Percentiles rank a stretch among this genome's conserved stretches.
phyloP scores from a whole-genome alignment of 2,888 invertebrate species.

The Morinoia aosen region DNA sequence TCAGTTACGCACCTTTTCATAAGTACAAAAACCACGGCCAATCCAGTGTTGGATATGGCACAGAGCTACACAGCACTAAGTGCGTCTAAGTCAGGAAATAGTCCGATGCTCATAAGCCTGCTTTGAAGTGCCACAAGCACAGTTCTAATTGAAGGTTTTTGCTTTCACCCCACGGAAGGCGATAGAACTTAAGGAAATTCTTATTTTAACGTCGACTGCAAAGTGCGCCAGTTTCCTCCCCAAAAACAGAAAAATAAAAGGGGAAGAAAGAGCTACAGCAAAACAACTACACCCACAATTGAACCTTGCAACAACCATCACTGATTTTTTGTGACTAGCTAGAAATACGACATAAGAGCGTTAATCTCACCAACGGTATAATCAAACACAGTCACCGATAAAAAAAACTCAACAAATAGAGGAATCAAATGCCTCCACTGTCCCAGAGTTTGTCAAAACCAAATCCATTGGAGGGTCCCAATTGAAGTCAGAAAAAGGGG shows the following conservation, averaged over 20 bases:
- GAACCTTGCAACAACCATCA: not conserved
- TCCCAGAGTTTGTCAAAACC: too few species aligned
- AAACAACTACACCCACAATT: not conserved
- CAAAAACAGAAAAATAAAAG: not conserved
- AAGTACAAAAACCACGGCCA: too few species aligned
- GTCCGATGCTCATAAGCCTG: too few species aligned
- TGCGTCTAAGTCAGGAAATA: too few species aligned
- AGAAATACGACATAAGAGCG: not conserved
- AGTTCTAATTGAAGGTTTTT: too few species aligned
- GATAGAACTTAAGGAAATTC: too few species aligned
- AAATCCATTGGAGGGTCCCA: too few species aligned
- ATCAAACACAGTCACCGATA: not conserved
- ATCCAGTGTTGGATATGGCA: too few species aligned
- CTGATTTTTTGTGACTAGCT: not conserved
- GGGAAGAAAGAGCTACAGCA: not conserved
- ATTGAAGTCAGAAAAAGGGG: not conserved
- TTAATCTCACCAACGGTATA: not conserved
- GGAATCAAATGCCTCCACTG: not conserved
- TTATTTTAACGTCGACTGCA: not conserved
- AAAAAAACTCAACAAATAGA: not conserved
- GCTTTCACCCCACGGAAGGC: too few species aligned
- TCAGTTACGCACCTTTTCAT: too few species aligned
- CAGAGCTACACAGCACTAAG: too few species aligned
- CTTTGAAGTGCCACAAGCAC: too few species aligned
- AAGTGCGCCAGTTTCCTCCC: not conserved